Base-by-base conservation (phyloP, 2,797 vertebrate species). In the Tokudaia muenninki region DNA sequence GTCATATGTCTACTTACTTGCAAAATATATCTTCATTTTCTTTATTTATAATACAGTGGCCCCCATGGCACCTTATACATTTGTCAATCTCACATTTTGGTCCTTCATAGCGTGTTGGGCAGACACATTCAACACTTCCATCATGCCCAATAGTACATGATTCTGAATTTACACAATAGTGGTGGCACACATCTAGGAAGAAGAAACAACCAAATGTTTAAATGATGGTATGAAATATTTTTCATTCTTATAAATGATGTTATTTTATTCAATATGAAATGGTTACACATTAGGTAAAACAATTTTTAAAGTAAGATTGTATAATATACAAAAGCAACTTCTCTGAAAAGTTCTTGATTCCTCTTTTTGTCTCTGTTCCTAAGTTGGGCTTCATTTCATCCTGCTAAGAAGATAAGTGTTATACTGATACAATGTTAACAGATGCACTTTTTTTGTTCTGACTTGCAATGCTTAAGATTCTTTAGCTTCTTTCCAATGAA, bases 111-210 rank as follows among this genome's bases (percentile, higher is more conserved):
- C 99, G 98, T 87, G 98, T 96, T 0, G 99, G 99, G 94, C 99
- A 99, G 91, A 99, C 99, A 88, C 99, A 99, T 84, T 99, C 99
- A 97, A 99, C 99, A 0, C 99, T 99, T 83, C 99, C 99, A 0
- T 99, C 99, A 31, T 99, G 99, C 21, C 99, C 99, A 72, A 99
- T 98, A 0, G 99, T 99, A 98, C 99, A 99, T 3, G 99, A 99
- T 94, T 99, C 99, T 47, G 99, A 99, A 98, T 99, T 99, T 94
- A 99, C 99, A 84, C 99, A 99, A 97, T 99, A 99, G 97, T 99
- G 99, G 97, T 99, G 99, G 92, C 98, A 99, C 14, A 99, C 95
- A n/a, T 99, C 98, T 99, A 98, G 29, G 93, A 98, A 77, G 31
- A 96, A 96, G 31, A 7, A 0, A 37, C 52, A 91, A 87, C 6